Evolutionary conservation across 2,113 vertebrate genomes (phyloP).

Genomic region (Amazona guildingii): DNA sequence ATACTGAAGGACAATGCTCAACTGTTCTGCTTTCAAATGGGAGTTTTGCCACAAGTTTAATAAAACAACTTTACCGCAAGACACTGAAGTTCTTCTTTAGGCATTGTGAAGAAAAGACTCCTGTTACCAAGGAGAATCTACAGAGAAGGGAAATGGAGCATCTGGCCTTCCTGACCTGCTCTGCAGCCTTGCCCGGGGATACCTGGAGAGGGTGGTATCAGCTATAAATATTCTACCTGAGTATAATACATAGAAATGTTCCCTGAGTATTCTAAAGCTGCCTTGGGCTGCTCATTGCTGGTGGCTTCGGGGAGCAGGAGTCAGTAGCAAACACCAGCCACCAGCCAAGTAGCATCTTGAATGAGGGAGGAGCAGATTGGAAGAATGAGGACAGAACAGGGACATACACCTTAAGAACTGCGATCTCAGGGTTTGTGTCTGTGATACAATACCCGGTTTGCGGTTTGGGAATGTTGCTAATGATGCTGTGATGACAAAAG

Average conservation of each 20-base stretch:
- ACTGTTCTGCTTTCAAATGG: background rate
- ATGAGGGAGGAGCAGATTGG: background rate
- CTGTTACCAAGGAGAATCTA: background rate
- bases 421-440: background rate
- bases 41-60: background rate
- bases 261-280: background rate
- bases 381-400: background rate
- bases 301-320: background rate
- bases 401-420: background rate
- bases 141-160: background rate
- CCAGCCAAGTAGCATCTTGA: background rate
- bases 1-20: background rate
- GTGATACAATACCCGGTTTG: background rate
- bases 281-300: background rate
- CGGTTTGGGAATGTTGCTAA: background rate
- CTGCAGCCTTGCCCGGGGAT: background rate
- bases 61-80: background rate
- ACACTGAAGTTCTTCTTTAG: background rate
- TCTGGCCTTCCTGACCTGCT: background rate
- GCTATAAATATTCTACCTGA: constrained; percentile 8
- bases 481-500: background rate
- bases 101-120: background rate
- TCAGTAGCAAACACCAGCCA: background rate
- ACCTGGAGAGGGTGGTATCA: background rate
- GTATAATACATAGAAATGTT: background rate